Evolutionary conservation across 2,797 vertebrate species (phyloP), one percentile per base, ranked within the genome.

Genomic region (Sparus aurata): DNA sequence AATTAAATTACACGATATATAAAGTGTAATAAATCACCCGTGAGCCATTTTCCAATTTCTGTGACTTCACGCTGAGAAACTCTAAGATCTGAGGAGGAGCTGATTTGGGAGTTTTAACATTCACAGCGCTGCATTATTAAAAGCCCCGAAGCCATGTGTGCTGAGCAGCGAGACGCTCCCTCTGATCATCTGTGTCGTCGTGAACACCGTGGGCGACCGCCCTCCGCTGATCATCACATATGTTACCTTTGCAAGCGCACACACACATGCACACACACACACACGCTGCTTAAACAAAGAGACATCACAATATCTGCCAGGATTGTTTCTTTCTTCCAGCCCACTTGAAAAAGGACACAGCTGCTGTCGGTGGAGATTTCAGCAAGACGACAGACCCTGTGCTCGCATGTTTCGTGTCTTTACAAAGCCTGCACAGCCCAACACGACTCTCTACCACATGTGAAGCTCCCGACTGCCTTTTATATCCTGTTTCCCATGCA

Each of bases 41-140:
- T 47, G 34, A 67, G 15, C 1, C n/a, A 10, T 12, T 65, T 16
- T 12, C 60, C 12, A 27, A 46, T 27, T 62, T n/a, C 27, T 27
- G 60, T 30, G 20, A 20, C 3, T n/a, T 4, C 12, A 54, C 1
- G 43, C 5, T 58, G 20, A 61, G 22, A 76, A 65, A 34, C 3
- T 50, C 15, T 20, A 41, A 52, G 55, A 79, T 62, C 3, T 76
- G 71, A 86, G 47, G 54, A 65, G 59, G 60, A 69, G 73, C 45
- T 41, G 46, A 67, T 82, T 61, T 73, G 13, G 50, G 61, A 9
- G 53, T 65, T 18, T 77, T 57, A 58, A 73, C 79, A 77, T 80
- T 27, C 60, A 23, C 34, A 66, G 41, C 0, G 13, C 30, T 87
- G 75, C 86, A 87, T 88, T 80, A 85, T 90, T 88, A 60, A 92